A percentile compares a stretch with the other conserved stretches of the same genome.
These are phyloP conservation scores for Rhizomys pruinosus DNA, from an alignment of 2,113 vertebrate genomes.

Conservation along the genomic window DNA sequence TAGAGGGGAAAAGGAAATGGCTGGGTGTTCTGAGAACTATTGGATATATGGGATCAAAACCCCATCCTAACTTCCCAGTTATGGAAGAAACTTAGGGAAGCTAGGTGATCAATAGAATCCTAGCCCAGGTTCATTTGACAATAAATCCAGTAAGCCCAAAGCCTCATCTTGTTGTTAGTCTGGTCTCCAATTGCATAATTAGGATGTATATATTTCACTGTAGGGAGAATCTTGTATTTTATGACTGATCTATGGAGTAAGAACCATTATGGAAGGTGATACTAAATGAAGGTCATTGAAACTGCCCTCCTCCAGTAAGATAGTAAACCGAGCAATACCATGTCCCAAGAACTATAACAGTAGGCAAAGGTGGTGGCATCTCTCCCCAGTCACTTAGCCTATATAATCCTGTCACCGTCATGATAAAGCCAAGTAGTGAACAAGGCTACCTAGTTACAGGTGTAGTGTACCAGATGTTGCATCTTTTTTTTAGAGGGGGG, in stretches of 20 bases:
- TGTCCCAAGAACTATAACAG: neutral
- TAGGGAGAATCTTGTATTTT: neutral
- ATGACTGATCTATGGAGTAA: neutral
- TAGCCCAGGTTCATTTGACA: neutral
- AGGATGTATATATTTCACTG: neutral
- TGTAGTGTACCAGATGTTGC: neutral
- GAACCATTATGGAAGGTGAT: neutral
- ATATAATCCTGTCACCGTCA: neutral
- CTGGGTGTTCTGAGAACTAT: neutral
- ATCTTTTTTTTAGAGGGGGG: too few species aligned
- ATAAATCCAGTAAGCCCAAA: neutral
- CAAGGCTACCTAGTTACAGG: neutral
- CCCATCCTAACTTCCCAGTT: neutral
- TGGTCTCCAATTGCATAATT: neutral
- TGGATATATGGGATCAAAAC: neutral
- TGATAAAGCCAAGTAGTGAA: neutral
- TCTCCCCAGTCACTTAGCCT: neutral
- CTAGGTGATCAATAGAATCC: neutral
- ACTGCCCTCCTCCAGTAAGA: neutral
- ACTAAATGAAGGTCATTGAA: neutral
- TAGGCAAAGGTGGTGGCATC: neutral
- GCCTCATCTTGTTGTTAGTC: neutral
- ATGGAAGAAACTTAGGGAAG: neutral
- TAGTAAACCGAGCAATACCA: neutral
- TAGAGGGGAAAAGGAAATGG: neutral